Base-by-base conservation (phyloP, 1,140 invertebrate genomes). In the Diachasma alloeum region DNA sequence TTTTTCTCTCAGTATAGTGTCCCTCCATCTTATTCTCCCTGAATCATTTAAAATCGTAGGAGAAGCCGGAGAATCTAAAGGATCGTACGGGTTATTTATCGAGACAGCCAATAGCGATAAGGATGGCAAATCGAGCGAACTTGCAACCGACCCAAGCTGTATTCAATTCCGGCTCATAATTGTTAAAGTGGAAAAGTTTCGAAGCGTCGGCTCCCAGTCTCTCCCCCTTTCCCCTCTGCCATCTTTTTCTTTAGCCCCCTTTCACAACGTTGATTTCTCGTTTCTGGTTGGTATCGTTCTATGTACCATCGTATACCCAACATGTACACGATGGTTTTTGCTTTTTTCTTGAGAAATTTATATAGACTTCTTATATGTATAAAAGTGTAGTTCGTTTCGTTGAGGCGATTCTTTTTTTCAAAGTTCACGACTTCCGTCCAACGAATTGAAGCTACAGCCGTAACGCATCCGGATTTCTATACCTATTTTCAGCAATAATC, bases 141-240 rank as follows among this genome's bases (percentile, higher is more conserved):
- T 85, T 85, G 80, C 80, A 84, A 83, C 82, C 81, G 79, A 81
- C 78, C 77, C 82, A 85, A 86, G 83, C 82, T 83, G 84, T 84
- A 86, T 85, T 86, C 84, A 85, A 86, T 86, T 85, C 81, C 79
- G 79, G 82, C 83, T 86, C 84, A 86, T 86, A 86, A 86, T 86
- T 86, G 84, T 86, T 86, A 86, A 85, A 86, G 83, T 85, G 80
- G 80, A 86, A 86, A 86, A 86, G 81, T 85, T 86, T 86, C 78
- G 63, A 82, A 83, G 81, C 81, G 74, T 75, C 73, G 74, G 69
- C 72, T n/a, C 44, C 63, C 42, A 44, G 22, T 72, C 31, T 69
- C 46, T 72, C 48, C 53, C 39, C 71, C 69, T 36, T 19, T 19
- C 70, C 69, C 11, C 37, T 19, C 11, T 19, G 15, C 17, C 36